Percentiles rank a stretch among this genome's conserved stretches.
These are phyloP conservation scores for Centrocercus urophasianus DNA, from an alignment of 2,113 vertebrate species.

Conservation along the genomic window DNA sequence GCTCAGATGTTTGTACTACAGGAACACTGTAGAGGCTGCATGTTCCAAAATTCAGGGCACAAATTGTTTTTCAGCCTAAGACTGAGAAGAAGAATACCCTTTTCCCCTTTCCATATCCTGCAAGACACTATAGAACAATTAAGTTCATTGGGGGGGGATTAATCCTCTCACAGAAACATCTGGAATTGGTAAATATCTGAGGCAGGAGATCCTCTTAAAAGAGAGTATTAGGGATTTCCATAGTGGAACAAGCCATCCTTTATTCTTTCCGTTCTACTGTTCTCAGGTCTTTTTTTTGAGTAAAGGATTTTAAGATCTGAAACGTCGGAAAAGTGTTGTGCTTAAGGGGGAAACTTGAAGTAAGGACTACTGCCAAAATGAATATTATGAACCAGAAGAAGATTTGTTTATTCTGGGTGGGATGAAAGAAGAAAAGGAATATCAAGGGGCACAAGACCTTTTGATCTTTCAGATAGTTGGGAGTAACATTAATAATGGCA, in stretches of 20 bases:
- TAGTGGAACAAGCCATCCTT: constrained; percentile 30
- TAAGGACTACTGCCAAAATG: neutral
- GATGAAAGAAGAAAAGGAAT: neutral
- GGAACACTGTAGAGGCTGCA: neutral
- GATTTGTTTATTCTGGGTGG: constrained; percentile 18
- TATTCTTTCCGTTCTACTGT: constrained; percentile 35
- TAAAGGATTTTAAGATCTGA: constrained; percentile 8
- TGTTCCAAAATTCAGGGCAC: constrained; percentile 30
- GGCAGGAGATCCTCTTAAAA: constrained; percentile 18
- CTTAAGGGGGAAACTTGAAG: neutral
- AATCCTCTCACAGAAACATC: constrained; percentile 48
- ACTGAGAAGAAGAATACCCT: constrained; percentile 15
- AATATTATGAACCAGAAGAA: constrained; percentile 27
- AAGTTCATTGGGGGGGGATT: constrained; percentile 7
- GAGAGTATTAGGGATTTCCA: constrained; percentile 28
- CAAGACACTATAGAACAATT: constrained; percentile 40
- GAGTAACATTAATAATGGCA: neutral
- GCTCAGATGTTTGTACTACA: neutral
- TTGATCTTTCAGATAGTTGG: neutral
- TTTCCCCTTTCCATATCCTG: constrained; percentile 34
- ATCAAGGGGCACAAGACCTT: neutral
- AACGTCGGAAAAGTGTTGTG: neutral
- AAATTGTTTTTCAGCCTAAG: constrained; percentile 24
- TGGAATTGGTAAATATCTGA: constrained; percentile 49
- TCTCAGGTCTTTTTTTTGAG: constrained; percentile 23